These are phyloP conservation scores for roundworm (Caenorhabditis elegans) DNA, from an alignment of 1,140 invertebrate genomes.

Conservation along the genomic window WBcel235 BX284605.5:13336001-13336500, in stretches of 20 bases:
- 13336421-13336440: background rate
- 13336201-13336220: too few relatives aligned
- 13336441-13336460: background rate
- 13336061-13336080: background rate
- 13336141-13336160: background rate
- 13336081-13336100: background rate
- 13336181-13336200: too few relatives aligned
- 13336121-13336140: background rate
- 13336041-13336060: too few relatives aligned
- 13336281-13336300: too few relatives aligned
- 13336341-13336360: background rate
- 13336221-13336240: too few relatives aligned
- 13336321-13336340: background rate
- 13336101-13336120: background rate
- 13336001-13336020: too few relatives aligned
- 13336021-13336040: too few relatives aligned
- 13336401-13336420: background rate
- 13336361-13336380: background rate
- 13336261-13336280: too few relatives aligned
- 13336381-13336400: background rate
- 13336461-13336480: background rate
- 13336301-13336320: too few relatives aligned
- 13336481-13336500: background rate
- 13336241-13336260: too few relatives aligned
- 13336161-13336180: too few relatives aligned